Evolutionary conservation across 2,113 vertebrate species (phyloP), one percentile per base, ranked within the genome.

Genomic region (Malaclemys terrapin): DNA sequence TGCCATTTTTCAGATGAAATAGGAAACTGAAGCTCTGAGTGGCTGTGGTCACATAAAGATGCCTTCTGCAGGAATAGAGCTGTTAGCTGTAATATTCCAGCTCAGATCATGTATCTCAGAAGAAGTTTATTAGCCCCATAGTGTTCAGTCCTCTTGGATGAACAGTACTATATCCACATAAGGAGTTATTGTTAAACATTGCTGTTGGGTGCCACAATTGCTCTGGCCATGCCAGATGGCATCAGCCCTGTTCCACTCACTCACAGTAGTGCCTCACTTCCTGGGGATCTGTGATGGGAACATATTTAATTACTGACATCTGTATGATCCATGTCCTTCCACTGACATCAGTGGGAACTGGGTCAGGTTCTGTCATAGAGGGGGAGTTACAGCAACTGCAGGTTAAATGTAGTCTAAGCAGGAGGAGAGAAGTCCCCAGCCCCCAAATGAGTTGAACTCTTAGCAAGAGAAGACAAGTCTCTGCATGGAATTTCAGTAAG

Each of bases 401-500:
- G 9, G 38, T 14, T 49, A 31, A 47, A 52, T 22, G 5, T 29
- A 49, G 76, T 82, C 82, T 65, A 56, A 22, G 47, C 38, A 47
- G 3, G 0, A 4, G 11, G 4, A 6, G 12, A 65, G 52, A 47
- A 31, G 29, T 38, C 10, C 13, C 5, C 24, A 27, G 12, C 9
- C 25, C 27, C 42, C 25, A 57, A 20, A 57, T 2, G 8, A 10
- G 72, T 38, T 76, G 72, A 45, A 20, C 38, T 6, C 38, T 76
- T 45, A 45, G 72, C 38, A 76, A 45, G 38, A 25, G 42, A 42
- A 76, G 38, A 45, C 24, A 25, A 45, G 72, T 27, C 10, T 76
- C 69, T 5, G 1, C 69, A 10, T 75, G n/a, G 20, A 22, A 42
- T 38, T 76, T 24, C 10, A 11, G 2, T 11, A 7, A 42, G 62